phyloP scores from a whole-genome alignment of 1,140 invertebrate genomes.

The Rhynchophorus ferrugineus region DNA sequence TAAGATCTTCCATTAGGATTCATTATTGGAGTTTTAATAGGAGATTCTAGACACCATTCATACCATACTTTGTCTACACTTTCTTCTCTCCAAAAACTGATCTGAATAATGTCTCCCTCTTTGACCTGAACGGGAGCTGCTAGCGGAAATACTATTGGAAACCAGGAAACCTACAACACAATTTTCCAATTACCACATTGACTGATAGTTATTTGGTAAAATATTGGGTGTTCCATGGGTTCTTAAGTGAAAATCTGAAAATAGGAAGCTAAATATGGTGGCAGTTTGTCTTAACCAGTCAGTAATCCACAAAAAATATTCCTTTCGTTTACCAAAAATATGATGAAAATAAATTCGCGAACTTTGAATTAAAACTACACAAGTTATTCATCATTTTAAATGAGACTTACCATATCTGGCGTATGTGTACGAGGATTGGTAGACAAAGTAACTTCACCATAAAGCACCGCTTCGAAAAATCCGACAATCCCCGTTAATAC shows the following conservation, averaged over 20 bases:
- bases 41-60: conserved; percentile 80
- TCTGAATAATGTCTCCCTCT: conserved; percentile 59
- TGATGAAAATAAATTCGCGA: no score
- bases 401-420: conserved; percentile 71
- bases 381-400: no score
- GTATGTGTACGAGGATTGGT: conserved; percentile 85
- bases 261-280: no score
- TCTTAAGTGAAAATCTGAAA: no score
- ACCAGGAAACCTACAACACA: conserved; percentile 60
- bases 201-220: background rate
- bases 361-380: no score
- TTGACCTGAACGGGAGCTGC: conserved; percentile 66
- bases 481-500: conserved; percentile 90
- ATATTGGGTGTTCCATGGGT: background rate
- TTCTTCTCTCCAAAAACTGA: conserved; percentile 83
- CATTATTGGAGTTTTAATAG: conserved; percentile 58
- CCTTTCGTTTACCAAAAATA: no score
- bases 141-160: conserved; percentile 90
- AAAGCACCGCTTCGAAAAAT: conserved; percentile 87
- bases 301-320: no score
- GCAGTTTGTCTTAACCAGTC: no score
- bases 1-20: conserved; percentile 77
- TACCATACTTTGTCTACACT: conserved; percentile 86
- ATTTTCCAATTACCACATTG: background rate
- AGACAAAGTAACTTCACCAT: conserved; percentile 77